A percentile compares a stretch with the other conserved stretches of the same genome.
Evolutionary conservation across 2,113 vertebrate genomes (phyloP).

Genomic region (Aramus guarauna): DNA sequence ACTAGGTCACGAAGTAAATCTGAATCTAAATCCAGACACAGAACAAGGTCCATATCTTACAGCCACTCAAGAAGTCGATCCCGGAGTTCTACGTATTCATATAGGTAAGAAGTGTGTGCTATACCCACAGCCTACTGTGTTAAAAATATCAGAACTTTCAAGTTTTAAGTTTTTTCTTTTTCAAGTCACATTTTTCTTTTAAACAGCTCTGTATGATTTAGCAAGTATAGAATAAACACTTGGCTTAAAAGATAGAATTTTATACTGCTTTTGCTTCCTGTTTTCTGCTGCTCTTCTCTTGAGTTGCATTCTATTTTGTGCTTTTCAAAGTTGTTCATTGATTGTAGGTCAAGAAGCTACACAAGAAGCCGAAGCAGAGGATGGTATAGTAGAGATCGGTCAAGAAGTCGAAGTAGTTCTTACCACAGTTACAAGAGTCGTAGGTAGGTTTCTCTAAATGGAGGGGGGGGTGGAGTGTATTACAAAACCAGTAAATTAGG

Average conservation of each 20-base stretch:
- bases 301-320: rapidly evolving
- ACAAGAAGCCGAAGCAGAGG: conserved; percentile 87
- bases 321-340: background rate
- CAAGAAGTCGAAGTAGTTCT: conserved; percentile 85
- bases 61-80: conserved; percentile 87
- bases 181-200: rapidly evolving
- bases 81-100: conserved; percentile 85
- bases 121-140: rapidly evolving
- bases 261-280: background rate
- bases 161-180: background rate
- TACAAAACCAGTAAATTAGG: background rate
- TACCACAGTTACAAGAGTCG: conserved; percentile 86
- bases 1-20: conserved; percentile 83
- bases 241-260: background rate
- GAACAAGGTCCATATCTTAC: conserved; percentile 81
- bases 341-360: conserved; percentile 81
- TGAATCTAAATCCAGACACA: conserved; percentile 82
- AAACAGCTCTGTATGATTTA: background rate
- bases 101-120: conserved; percentile 74
- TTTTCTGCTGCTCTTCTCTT: background rate
- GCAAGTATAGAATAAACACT: background rate
- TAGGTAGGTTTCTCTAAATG: conserved; percentile 60
- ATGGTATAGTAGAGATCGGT: conserved; percentile 79
- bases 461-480: rapidly evolving
- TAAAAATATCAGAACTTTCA: too few relatives aligned